These are phyloP conservation scores for Brachionus calyciflorus DNA, from an alignment of 1,140 invertebrate genomes.

Conservation along the genomic window DNA sequence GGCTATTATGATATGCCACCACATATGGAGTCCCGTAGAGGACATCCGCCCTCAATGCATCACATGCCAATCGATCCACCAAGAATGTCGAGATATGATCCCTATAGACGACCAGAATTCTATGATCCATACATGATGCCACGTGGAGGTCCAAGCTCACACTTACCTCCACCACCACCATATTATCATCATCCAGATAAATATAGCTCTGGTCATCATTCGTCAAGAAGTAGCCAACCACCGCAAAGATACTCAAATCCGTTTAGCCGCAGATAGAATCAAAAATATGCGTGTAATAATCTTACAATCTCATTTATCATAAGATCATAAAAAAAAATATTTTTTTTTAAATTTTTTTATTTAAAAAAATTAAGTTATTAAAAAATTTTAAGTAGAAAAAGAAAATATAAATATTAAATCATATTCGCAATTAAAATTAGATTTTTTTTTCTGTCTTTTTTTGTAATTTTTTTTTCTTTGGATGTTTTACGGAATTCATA, in stretches of 20 bases:
- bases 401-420: too few relatives aligned
- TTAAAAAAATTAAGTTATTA: too few relatives aligned
- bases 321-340: neutral
- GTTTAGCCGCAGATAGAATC: neutral
- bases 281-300: neutral
- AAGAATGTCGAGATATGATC: conserved; percentile 16
- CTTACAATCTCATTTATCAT: neutral
- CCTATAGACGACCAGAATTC: neutral
- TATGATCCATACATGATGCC: conserved; percentile 21
- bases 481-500: too few relatives aligned
- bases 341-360: neutral
- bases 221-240: neutral
- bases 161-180: neutral
- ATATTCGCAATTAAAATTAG: too few relatives aligned
- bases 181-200: conserved; percentile 11
- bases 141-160: conserved; percentile 4
- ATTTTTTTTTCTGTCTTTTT: too few relatives aligned
- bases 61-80: neutral
- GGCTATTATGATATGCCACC: neutral
- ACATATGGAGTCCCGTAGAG: neutral
- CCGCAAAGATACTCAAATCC: conserved; percentile 26
- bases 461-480: too few relatives aligned
- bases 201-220: neutral
- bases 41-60: neutral
- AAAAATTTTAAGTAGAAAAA: too few relatives aligned